These are phyloP conservation scores for Acanthurus tractus DNA, from an alignment of 2,797 vertebrate genomes.

Conservation along the genomic window DNA sequence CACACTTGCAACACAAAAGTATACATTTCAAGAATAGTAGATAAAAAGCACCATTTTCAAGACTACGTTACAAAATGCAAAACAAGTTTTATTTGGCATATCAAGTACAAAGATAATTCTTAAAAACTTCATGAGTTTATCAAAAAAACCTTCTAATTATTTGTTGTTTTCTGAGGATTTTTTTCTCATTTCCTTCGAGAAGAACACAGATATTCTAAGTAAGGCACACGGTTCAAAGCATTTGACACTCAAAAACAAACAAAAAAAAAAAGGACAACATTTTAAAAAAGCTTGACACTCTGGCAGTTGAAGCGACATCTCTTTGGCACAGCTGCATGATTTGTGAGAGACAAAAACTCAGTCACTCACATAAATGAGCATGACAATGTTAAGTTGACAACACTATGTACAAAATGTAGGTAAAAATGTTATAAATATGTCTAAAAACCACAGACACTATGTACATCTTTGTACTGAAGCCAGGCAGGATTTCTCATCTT, in stretches of 20 bases:
- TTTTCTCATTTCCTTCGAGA: constrained; percentile 66
- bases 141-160: constrained; percentile 29
- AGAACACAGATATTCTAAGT: constrained; percentile 57
- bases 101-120: constrained; percentile 75
- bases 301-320: constrained; percentile 70
- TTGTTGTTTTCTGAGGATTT: constrained; percentile 47
- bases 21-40: constrained; percentile 79
- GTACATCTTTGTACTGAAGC: constrained; percentile 81
- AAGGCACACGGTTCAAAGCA: constrained; percentile 70
- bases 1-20: constrained; percentile 68
- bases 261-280: background rate
- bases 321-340: constrained; percentile 85
- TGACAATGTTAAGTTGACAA: constrained; percentile 82
- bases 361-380: constrained; percentile 67
- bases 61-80: constrained; percentile 71
- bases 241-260: constrained; percentile 14
- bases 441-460: constrained; percentile 87
- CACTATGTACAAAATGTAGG: constrained; percentile 87
- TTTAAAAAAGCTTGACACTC: constrained; percentile 58
- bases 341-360: constrained; percentile 74
- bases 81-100: constrained; percentile 69
- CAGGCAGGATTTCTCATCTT: constrained; percentile 56
- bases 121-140: constrained; percentile 68
- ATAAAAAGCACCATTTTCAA: constrained; percentile 85
- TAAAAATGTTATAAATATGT: constrained; percentile 89